A percentile compares a stretch with the other conserved stretches of the same genome.
These are phyloP conservation scores for Corythornis vintsioides DNA, from an alignment of 2,113 vertebrate species.

Conservation along the genomic window DNA sequence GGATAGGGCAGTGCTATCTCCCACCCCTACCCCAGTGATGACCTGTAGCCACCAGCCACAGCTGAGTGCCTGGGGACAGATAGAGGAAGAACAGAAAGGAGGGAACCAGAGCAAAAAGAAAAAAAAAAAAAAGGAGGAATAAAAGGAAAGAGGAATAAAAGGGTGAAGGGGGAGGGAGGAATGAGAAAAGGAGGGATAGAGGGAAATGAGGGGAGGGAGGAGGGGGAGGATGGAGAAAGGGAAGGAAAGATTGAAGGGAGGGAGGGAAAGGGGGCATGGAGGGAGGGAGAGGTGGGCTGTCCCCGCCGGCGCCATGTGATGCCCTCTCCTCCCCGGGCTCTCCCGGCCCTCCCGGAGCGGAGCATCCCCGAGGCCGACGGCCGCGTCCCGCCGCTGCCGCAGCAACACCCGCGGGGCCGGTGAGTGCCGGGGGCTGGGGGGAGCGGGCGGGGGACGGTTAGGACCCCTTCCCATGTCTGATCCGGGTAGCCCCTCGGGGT, in stretches of 20 bases:
- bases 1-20: background rate
- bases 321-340: slow-evolving; percentile 8
- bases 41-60: background rate
- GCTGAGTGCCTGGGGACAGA: background rate
- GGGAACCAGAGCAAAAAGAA: background rate
- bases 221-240: background rate
- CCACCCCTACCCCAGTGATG: rapidly evolving
- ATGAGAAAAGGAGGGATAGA: background rate
- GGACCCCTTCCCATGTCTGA: background rate
- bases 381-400: background rate
- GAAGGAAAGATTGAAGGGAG: background rate
- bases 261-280: background rate
- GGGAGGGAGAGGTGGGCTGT: slow-evolving; percentile 16
- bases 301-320: slow-evolving; percentile 36
- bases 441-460: rapidly evolving
- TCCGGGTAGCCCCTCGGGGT: background rate
- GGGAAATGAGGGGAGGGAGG: background rate
- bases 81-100: background rate
- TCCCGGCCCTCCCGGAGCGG: background rate
- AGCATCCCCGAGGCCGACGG: background rate
- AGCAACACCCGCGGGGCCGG: background rate
- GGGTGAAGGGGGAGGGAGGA: background rate
- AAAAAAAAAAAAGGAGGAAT: background rate
- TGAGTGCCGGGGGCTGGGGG: background rate
- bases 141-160: background rate